These are phyloP conservation scores for Platycheirus albimanus DNA, from an alignment of 2,888 invertebrate genomes.

Conservation along the genomic window DNA sequence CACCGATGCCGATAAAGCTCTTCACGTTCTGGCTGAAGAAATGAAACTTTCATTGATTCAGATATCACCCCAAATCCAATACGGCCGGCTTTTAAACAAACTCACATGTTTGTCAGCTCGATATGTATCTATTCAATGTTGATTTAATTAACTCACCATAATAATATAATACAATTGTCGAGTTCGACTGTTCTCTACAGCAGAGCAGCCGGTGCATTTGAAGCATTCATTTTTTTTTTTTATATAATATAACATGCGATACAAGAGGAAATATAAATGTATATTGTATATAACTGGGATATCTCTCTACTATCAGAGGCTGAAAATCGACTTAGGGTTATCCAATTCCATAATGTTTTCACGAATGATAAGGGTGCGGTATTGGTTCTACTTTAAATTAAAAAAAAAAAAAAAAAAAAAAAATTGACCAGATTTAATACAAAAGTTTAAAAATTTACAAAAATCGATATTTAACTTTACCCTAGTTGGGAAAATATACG, in stretches of 20 bases:
- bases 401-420: no score
- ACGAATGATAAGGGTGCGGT: slow-evolving; percentile 12
- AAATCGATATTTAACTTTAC: no score
- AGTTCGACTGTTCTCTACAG: slow-evolving; percentile 29
- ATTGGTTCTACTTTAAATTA: neutral
- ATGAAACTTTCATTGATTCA: slow-evolving; percentile 48
- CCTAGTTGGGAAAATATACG: no score
- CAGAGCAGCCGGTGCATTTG: no score
- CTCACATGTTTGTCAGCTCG: slow-evolving; percentile 49
- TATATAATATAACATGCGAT: no score
- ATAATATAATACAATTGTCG: slow-evolving; percentile 50
- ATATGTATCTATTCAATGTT: slow-evolving; percentile 49
- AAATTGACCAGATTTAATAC: no score
- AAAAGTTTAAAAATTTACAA: no score
- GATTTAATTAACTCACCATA: slow-evolving; percentile 69
- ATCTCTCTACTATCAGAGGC: slow-evolving; percentile 12
- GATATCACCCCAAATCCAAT: slow-evolving; percentile 15
- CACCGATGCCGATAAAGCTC: neutral
- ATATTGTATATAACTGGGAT: no score
- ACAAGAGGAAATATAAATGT: no score
- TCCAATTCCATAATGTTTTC: slow-evolving; percentile 55
- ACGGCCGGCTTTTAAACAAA: slow-evolving; percentile 33
- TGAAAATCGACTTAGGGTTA: slow-evolving; percentile 60
- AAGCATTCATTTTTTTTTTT: no score
- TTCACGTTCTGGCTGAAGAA: neutral